Evolutionary conservation across 1,140 invertebrate genomes (phyloP).

Genomic region (Drosophila orena): DNA sequence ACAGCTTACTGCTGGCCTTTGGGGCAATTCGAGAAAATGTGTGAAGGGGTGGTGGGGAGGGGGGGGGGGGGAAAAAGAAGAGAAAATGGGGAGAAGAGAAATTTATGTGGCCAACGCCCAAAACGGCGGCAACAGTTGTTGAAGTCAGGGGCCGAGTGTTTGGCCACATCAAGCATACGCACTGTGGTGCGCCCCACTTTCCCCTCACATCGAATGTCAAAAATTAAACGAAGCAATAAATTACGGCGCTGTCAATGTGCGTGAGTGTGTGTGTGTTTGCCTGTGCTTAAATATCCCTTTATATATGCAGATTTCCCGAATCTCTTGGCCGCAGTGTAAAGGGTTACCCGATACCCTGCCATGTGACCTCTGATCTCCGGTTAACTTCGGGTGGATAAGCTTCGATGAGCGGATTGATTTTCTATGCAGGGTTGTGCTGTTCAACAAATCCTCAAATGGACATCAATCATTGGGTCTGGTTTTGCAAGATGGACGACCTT

Average conservation of each 20-base stretch:
- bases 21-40: slow-evolving; percentile 9
- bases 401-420: slow-evolving; percentile 37
- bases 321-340: slow-evolving; percentile 32
- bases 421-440: background rate
- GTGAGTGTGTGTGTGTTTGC: background rate
- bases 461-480: slow-evolving; percentile 24
- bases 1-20: slow-evolving; percentile 45
- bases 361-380: background rate
- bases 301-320: slow-evolving; percentile 66
- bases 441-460: background rate
- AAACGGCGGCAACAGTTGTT: slow-evolving; percentile 28
- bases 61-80: no score
- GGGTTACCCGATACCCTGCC: slow-evolving; percentile 31
- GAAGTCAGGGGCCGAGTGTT: slow-evolving; percentile 10
- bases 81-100: background rate
- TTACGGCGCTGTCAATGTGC: slow-evolving; percentile 60
- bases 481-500: background rate
- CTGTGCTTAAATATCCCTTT: slow-evolving; percentile 60
- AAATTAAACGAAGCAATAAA: slow-evolving; percentile 78
- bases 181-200: slow-evolving; percentile 49
- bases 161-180: slow-evolving; percentile 66
- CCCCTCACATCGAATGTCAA: slow-evolving; percentile 24
- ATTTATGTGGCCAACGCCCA: slow-evolving; percentile 23
- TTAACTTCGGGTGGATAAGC: slow-evolving; percentile 28
- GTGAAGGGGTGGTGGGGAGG: no score